Evolutionary conservation across 2,888 invertebrate species (phyloP), one percentile per base, ranked within the genome.

Genomic region (Gortyna flavago): DNA sequence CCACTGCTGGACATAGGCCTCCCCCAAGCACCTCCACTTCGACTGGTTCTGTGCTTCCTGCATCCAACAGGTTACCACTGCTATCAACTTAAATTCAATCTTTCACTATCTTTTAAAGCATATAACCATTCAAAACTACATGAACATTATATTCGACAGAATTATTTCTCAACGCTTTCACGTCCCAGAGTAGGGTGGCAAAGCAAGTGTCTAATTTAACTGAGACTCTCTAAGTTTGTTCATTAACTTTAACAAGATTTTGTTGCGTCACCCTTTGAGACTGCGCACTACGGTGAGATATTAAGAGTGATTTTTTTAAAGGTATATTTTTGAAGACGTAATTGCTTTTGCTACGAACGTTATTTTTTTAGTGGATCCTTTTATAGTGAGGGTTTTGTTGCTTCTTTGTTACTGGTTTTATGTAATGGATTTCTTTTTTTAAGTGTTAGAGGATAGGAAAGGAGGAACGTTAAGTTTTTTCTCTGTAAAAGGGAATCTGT

Each of bases 171-270:
- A 68, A 48, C 65, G 66, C 71, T 65, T 62, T 44, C 68, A n/a
- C 65, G 76, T 62, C 71, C 81, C 57, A 78, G 72, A 79, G 79
- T 86, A 88, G 90, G 89, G 90, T 87, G 86, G 89, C 90, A 89
- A 91, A 87, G 91, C 91, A 88, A 93, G 91, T 90, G 89, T 91
- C 90, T 92, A 91, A 92, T 94, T 95, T 94, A 93, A 93, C 92
- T 92, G 93, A 92, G 93, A 92, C 91, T 88, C 89, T 90, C 89
- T 91, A 94, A 95, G 95, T 95, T 95, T 94, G 94, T 95, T 96
- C 95, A 95, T 95, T 96, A 95, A 94, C 89, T 94, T 90, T 95
- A 95, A 95, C 94, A 94, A 95, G 95, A 95, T 95, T 95, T 93
- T 90, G 92, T 92, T 89, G 86, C 91, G 90, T 91, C 89, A 93